Evolutionary conservation across 2,113 vertebrate genomes (phyloP).

Genomic region (Daboia siamensis): DNA sequence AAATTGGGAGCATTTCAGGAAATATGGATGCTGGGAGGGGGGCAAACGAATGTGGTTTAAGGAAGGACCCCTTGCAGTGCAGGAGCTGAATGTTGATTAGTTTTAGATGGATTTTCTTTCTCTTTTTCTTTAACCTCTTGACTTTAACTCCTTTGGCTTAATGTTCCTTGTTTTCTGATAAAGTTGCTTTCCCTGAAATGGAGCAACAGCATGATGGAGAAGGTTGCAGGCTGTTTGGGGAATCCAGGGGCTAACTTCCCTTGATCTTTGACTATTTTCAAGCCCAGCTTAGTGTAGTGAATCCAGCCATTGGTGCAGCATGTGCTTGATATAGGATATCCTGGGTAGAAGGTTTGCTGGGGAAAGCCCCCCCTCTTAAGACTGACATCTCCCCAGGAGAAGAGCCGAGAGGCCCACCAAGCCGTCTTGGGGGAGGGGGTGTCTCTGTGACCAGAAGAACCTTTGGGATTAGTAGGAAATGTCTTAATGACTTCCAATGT

Average conservation of each 20-base stretch:
- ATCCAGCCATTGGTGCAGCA: background rate
- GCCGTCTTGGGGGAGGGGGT: background rate
- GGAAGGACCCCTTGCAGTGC: background rate
- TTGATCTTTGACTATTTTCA: background rate
- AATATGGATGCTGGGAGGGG: background rate
- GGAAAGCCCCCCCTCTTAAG: background rate
- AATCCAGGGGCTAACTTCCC: background rate
- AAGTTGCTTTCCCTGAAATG: background rate
- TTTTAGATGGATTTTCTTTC: background rate
- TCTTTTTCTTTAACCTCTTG: background rate
- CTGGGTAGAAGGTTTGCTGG: background rate
- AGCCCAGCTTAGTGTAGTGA: background rate
- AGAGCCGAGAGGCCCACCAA: background rate
- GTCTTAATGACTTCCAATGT: background rate
- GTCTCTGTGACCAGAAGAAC: background rate
- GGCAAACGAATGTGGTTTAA: background rate
- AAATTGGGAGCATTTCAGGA: background rate
- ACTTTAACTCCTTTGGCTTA: background rate
- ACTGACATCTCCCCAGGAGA: background rate
- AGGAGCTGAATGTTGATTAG: background rate
- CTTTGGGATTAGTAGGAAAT: background rate
- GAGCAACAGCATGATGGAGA: background rate
- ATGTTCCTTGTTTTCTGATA: background rate
- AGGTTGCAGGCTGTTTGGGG: background rate
- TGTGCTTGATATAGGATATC: background rate